Percentiles rank a stretch among this genome's conserved stretches.
phyloP scores from a whole-genome alignment of 2,888 invertebrate species.

The Venustoraphidia nigricollis region DNA sequence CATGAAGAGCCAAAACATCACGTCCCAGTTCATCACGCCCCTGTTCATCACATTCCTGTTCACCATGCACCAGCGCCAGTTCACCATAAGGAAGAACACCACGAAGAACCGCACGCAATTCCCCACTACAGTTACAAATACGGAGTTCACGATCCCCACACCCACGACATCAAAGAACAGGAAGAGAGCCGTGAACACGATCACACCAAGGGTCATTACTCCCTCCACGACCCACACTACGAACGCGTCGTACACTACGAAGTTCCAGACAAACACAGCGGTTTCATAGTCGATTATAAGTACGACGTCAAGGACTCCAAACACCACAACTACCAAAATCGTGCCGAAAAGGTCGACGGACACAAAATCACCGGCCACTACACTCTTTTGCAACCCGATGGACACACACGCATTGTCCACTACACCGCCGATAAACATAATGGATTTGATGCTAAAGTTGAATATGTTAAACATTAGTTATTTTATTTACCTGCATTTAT shows the following conservation, averaged over 20 bases:
- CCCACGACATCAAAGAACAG: constrained; percentile 35
- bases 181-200: constrained; percentile 36
- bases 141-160: constrained; percentile 33
- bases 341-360: constrained; percentile 18
- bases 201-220: constrained; percentile 32
- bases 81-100: not conserved
- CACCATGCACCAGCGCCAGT: not conserved
- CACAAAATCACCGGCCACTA: constrained; percentile 33
- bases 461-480: constrained; percentile 13
- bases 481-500: no score
- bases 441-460: constrained; percentile 26
- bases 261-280: constrained; percentile 14
- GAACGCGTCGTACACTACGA: constrained; percentile 15
- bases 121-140: constrained; percentile 33
- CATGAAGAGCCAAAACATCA: constrained; percentile 14
- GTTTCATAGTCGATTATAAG: constrained; percentile 7
- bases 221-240: constrained; percentile 12
- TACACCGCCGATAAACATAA: constrained; percentile 24
- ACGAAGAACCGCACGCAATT: no score
- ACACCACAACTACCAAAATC: constrained; percentile 1
- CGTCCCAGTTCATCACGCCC: not conserved
- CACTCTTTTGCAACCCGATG: constrained; percentile 26
- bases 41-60: constrained; percentile 17
- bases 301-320: no score
- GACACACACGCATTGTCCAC: constrained; percentile 25